Evolutionary conservation across 2,888 invertebrate genomes (phyloP).

Genomic region (Euproctis similis): DNA sequence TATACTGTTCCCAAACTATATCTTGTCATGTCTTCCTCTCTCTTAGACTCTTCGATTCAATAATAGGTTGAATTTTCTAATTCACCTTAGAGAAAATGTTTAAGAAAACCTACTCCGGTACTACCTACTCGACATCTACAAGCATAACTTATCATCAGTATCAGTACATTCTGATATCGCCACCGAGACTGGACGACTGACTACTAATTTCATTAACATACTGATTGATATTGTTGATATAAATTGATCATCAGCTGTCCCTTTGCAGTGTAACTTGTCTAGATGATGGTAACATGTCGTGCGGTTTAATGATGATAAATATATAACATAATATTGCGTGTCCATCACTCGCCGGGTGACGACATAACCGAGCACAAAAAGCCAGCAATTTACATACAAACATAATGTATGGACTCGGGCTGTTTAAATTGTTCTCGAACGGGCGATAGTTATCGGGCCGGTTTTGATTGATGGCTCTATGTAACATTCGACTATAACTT

Average conservation of each 20-base stretch:
- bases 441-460: slow-evolving; percentile 24
- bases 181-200: slow-evolving; percentile 18
- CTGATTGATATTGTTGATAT: slow-evolving; percentile 34
- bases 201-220: slow-evolving; percentile 38
- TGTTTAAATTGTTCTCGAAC: slow-evolving; percentile 20
- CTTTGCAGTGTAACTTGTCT: slow-evolving; percentile 25
- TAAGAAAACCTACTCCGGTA: too few species aligned
- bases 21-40: too few species aligned
- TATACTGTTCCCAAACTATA: too few species aligned
- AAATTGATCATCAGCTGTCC: slow-evolving; percentile 30
- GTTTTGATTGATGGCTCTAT: slow-evolving; percentile 28
- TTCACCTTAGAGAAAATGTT: too few species aligned
- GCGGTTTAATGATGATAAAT: slow-evolving; percentile 29
- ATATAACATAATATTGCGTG: slow-evolving; percentile 21
- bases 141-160: too few species aligned
- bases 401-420: slow-evolving; percentile 23
- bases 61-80: too few species aligned
- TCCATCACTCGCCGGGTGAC: slow-evolving; percentile 26
- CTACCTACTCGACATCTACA: too few species aligned
- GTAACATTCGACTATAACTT: slow-evolving; percentile 19
- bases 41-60: too few species aligned
- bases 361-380: slow-evolving; percentile 20
- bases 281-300: slow-evolving; percentile 24
- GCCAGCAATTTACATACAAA: slow-evolving; percentile 24
- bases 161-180: too few species aligned